A percentile compares a stretch with the other conserved stretches of the same genome.
These are phyloP conservation scores for Oryzias woworae DNA, from an alignment of 2,113 vertebrate species.

Conservation along the genomic window DNA sequence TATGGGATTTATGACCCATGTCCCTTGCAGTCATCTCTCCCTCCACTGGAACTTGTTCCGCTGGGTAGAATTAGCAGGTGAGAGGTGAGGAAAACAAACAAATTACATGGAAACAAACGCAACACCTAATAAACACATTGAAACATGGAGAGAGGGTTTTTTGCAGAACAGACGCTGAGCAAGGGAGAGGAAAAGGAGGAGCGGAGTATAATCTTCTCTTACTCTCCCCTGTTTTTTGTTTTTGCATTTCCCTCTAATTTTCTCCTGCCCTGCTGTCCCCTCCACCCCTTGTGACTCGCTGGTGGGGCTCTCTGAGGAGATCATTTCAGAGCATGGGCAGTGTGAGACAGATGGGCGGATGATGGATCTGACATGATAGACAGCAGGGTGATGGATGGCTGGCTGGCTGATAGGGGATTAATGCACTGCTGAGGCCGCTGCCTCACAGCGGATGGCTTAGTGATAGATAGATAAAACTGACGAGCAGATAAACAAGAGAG, in stretches of 20 bases:
- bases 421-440: slow-evolving; percentile 70
- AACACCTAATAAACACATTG: slow-evolving; percentile 72
- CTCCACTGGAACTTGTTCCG: slow-evolving; percentile 60
- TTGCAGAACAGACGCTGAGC: slow-evolving; percentile 28
- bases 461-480: slow-evolving; percentile 81
- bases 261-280: slow-evolving; percentile 33
- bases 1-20: slow-evolving; percentile 72
- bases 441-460: slow-evolving; percentile 66
- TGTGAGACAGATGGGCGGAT: slow-evolving; percentile 80
- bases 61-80: slow-evolving; percentile 69
- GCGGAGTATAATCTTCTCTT: slow-evolving; percentile 53
- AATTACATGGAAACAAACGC: slow-evolving; percentile 73
- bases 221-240: slow-evolving; percentile 21
- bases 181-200: slow-evolving; percentile 27
- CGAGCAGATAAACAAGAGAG: slow-evolving; percentile 81
- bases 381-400: slow-evolving; percentile 79
- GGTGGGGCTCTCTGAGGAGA: slow-evolving; percentile 58
- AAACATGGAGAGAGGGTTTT: slow-evolving; percentile 56
- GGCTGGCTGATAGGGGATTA: slow-evolving; percentile 79
- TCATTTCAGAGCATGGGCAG: slow-evolving; percentile 63
- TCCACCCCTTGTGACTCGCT: slow-evolving; percentile 45
- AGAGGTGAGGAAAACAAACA: slow-evolving; percentile 71
- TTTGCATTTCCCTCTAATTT: slow-evolving; percentile 54
- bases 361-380: slow-evolving; percentile 82
- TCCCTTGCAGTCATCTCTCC: slow-evolving; percentile 47